A percentile compares a stretch with the other conserved stretches of the same genome.
phyloP scores from a whole-genome alignment of 1,140 invertebrate species.

The Heterodera schachtii region DNA sequence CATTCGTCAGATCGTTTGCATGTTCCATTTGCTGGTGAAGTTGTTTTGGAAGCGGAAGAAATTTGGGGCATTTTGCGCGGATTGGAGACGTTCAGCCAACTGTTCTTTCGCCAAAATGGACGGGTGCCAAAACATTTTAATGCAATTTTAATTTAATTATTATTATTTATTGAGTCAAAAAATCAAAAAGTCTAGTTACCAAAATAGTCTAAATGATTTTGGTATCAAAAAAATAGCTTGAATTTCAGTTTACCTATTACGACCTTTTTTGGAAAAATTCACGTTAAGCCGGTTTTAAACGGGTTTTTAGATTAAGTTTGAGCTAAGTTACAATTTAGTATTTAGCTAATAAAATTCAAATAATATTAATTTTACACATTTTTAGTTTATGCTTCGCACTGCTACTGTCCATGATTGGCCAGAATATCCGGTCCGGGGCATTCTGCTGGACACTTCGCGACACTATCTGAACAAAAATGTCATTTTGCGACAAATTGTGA shows the following conservation, averaged over 20 bases:
- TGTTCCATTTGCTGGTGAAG: constrained; percentile 48
- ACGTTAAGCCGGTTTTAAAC: too few species aligned
- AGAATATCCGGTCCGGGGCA: constrained; percentile 49
- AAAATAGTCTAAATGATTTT: too few species aligned
- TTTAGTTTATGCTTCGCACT: constrained; percentile 53
- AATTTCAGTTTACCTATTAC: too few species aligned
- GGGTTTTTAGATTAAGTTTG: too few species aligned
- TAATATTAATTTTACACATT: constrained; percentile 24
- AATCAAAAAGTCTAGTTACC: too few species aligned
- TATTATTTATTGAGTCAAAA: too few species aligned
- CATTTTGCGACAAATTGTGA: constrained; percentile 48
- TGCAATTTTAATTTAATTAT: background rate
- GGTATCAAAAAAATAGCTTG: too few species aligned
- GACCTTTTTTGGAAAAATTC: too few species aligned
- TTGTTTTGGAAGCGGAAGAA: constrained; percentile 55
- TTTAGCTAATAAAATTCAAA: too few species aligned
- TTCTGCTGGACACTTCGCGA: constrained; percentile 52
- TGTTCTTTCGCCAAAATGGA: constrained; percentile 51
- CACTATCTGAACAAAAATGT: constrained; percentile 45
- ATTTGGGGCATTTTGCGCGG: constrained; percentile 62
- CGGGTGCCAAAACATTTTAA: constrained; percentile 13
- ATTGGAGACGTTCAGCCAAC: constrained; percentile 62
- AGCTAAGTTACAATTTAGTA: too few species aligned
- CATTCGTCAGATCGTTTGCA: constrained; percentile 41
- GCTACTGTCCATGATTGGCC: constrained; percentile 53